Evolutionary conservation across 2,888 invertebrate species (phyloP).

Genomic region (Caenorhabditis doughertyi): DNA sequence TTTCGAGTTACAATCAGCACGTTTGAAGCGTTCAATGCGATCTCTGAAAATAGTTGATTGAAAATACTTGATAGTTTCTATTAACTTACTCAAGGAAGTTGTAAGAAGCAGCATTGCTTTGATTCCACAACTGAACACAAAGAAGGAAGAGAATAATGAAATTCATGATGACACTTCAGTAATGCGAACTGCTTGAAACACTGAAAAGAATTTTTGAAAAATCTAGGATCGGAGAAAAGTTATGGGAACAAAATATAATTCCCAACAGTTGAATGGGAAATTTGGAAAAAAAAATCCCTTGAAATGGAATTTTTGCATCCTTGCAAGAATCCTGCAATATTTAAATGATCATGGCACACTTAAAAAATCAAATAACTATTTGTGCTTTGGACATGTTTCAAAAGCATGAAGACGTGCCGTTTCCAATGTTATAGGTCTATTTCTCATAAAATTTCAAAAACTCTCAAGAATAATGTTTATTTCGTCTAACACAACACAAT

Average conservation of each 20-base stretch:
- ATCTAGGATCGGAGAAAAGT: too few species aligned
- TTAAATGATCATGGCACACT: not conserved
- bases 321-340: not conserved
- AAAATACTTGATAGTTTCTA: not conserved
- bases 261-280: too few species aligned
- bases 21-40: not conserved
- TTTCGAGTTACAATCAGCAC: slow-evolving; percentile 16
- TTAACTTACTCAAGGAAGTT: not conserved
- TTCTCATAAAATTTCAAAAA: not conserved
- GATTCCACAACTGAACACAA: not conserved
- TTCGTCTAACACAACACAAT: not conserved
- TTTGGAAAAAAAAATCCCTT: too few species aligned
- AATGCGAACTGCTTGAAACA: too few species aligned
- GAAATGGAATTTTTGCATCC: too few species aligned
- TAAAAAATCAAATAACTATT: slow-evolving; percentile 12
- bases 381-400: slow-evolving; percentile 39
- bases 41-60: not conserved
- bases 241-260: too few species aligned
- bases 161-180: not conserved
- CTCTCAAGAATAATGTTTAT: slow-evolving; percentile 4
- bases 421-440: not conserved
- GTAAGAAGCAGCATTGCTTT: not conserved
- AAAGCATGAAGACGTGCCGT: slow-evolving; percentile 21
- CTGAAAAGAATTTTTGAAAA: not conserved
- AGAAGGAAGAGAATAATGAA: too few species aligned